A percentile compares a stretch with the other conserved stretches of the same genome.
These are phyloP conservation scores for Fistularia tabacaria DNA, from an alignment of 2,797 vertebrate species.

Conservation along the genomic window DNA sequence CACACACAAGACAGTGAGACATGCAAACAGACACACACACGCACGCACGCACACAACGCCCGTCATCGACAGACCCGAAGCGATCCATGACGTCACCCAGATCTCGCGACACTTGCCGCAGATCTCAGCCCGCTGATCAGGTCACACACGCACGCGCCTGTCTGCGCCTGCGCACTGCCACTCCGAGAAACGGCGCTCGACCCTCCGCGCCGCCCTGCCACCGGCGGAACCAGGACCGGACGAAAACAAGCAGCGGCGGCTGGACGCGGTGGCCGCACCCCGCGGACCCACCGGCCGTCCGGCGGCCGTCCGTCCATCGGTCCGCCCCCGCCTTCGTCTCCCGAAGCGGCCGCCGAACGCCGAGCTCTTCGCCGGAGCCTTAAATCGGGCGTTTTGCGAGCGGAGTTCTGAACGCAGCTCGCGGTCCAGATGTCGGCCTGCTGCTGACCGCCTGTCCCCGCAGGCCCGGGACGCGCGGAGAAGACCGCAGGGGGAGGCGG, in stretches of 20 bases:
- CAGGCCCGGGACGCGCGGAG: neutral
- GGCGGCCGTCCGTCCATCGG: no score
- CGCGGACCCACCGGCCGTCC: neutral
- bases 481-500: neutral
- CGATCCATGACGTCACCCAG: no score
- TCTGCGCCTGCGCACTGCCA: constrained; percentile 41
- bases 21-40: no score
- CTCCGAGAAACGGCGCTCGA: constrained; percentile 6
- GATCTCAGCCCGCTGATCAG: constrained; percentile 11
- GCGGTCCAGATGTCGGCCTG: neutral
- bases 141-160: constrained; percentile 8
- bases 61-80: no score
- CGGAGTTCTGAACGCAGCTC: constrained; percentile 15
- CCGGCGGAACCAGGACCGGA: constrained; percentile 3
- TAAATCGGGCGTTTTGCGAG: constrained; percentile 2
- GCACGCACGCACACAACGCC: no score
- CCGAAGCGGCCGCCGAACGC: no score
- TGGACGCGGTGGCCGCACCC: neutral
- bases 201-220: neutral
- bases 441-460: neutral
- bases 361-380: constrained; percentile 23
- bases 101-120: constrained; percentile 32
- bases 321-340: no score
- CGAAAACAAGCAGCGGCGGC: neutral
- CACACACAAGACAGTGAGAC: no score